A percentile compares a stretch with the other conserved stretches of the same genome.
Evolutionary conservation across 2,113 vertebrate genomes (phyloP).

Genomic region (Nothobranchius furzeri): DNA sequence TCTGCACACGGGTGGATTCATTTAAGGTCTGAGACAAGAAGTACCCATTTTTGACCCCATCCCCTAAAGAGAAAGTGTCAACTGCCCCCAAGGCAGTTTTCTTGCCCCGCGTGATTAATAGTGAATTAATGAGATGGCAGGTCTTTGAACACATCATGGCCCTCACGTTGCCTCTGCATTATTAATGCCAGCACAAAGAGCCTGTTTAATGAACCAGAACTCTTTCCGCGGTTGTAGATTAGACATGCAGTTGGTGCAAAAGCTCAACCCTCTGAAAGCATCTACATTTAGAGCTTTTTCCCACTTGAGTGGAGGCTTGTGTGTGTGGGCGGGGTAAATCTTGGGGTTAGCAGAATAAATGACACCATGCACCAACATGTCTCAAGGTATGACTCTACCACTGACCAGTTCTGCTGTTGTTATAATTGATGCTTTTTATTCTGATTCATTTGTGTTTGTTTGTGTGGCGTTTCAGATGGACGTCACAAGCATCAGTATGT

Average conservation of each 20-base stretch:
- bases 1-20: background rate
- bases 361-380: too few species aligned
- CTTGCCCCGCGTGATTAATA: slow-evolving; percentile 74
- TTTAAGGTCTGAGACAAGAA: slow-evolving; percentile 7
- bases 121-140: slow-evolving; percentile 68
- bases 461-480: background rate
- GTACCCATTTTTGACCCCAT: slow-evolving; percentile 25
- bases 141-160: slow-evolving; percentile 68
- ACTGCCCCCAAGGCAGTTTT: slow-evolving; percentile 59
- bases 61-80: slow-evolving; percentile 40
- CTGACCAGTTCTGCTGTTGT: too few species aligned
- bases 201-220: slow-evolving; percentile 74
- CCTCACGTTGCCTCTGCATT: slow-evolving; percentile 68
- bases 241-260: slow-evolving; percentile 51
- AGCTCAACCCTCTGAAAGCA: slow-evolving; percentile 36
- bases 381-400: too few species aligned
- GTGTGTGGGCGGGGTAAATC: slow-evolving; percentile 2
- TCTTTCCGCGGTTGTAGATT: slow-evolving; percentile 69
- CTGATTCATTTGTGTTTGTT: background rate
- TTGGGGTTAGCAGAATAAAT: background rate
- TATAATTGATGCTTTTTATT: background rate
- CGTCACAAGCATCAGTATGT: background rate
- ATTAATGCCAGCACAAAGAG: slow-evolving; percentile 74
- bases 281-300: slow-evolving; percentile 27
- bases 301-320: background rate